Evolutionary conservation across 2,888 invertebrate genomes (phyloP), one percentile per base, ranked within the genome.

Genomic region (Flabesymbios commensalis): DNA sequence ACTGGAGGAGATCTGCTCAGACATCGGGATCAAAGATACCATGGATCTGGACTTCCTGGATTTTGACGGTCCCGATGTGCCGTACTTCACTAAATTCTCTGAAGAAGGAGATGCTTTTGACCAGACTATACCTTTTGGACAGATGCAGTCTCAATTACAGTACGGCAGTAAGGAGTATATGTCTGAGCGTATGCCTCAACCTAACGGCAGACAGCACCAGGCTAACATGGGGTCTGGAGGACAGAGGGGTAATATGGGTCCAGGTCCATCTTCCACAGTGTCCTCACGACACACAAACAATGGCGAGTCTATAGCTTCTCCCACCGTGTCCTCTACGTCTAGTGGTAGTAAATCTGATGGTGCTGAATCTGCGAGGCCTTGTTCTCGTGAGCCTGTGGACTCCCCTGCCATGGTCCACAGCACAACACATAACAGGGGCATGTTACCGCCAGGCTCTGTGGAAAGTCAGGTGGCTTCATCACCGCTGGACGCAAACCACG

Each of bases 11-110:
- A 79, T 81, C 52, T 81, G 78, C 68, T 76, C 77, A 65, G 81
- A 81, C 63, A 80, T 80, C 54, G 80, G 80, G 2, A 79, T 81
- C 73, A 78, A 81, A 65, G 80, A 80, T 63, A 77, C 78, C 19
- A 80, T 79, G 74, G 81, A 80, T 61, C 67, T 80, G 49, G 80
- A 81, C 68, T 75, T 81, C 67, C 77, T 79, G 42, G 80, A 81
- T 32, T 65, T 72, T 45, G 68, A 68, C 29, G 41, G 49, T 28
- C 31, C 17, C 3, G 43, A 52, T n/a, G n/a, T 22, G 31, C 22
- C 26, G n/a, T 39, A 10, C 14, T 29, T 3, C 29, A 45, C 59
- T 2, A 41, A 42, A 5, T 33, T 57, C 14, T 33, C 58, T 4
- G 57, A 55, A 32, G 56, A 59, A 33, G 57, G 57, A 3, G 63